Evolutionary conservation across 2,888 invertebrate species (phyloP), one percentile per base, ranked within the genome.

Genomic region (Idaea straminata): DNA sequence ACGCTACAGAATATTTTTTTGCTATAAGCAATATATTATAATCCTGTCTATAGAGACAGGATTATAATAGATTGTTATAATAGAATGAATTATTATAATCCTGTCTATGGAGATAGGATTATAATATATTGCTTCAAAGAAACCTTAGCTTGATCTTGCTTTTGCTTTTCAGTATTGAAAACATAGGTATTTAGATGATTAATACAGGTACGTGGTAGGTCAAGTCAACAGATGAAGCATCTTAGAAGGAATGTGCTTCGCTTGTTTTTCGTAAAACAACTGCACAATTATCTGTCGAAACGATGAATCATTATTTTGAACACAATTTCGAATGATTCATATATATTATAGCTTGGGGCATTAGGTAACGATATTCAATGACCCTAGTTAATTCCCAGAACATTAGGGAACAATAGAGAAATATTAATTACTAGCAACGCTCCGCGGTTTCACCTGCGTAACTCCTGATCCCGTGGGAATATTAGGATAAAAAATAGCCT

Each of bases 241-340:
- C 47, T 47, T 13, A 47, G 3, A 47, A 47, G 47, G 47, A 4
- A 47, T 47, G 5, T 10, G 47, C 47, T 47, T 47, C 47, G 13
- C 13, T 47, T 61, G 65, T 68, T 66, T 66, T 67, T 47, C 47
- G 47, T 47, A 10, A 47, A 47, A 47, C 47, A 47, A 47, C 7
- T 47, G 47, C 47, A 47, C 13, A 47, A 47, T 10, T 47, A 5
- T 10, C 47, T 47, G 47, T 47, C 10, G 13, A 47, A 47, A 47
- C 47, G 47, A 47, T 47, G 47, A 47, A 47, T 47, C 47, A 47
- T 47, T 47, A 47, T 10, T 47, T 47, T 47, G 10, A 47, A 47
- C 6, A 47, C 13, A 13, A 38, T 38, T 7, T 47, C 13, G 47
- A 47, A 47, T 47, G 47, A 47, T 7, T 47, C 47, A 47, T 47